These are phyloP conservation scores for Tetrax tetrax DNA, from an alignment of 2,113 vertebrate species.

Conservation along the genomic window DNA sequence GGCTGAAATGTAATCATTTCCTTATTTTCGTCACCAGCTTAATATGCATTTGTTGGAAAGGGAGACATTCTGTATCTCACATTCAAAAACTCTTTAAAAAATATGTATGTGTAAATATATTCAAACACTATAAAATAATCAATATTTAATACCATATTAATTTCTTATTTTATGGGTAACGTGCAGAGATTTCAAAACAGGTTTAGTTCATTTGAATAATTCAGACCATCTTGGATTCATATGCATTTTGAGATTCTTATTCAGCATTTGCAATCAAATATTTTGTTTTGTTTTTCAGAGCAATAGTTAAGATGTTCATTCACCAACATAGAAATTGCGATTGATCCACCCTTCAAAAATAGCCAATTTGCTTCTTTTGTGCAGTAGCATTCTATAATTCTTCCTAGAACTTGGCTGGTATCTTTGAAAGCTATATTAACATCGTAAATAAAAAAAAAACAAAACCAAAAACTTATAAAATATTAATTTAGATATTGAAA, in stretches of 20 bases:
- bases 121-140: not conserved
- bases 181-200: not conserved
- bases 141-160: not conserved
- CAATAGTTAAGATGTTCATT: not conserved
- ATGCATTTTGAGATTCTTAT: not conserved
- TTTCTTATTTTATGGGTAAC: not conserved
- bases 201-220: not conserved
- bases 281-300: not conserved
- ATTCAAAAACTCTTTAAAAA: not conserved
- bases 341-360: not conserved
- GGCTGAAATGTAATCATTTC: rapidly evolving
- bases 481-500: not conserved
- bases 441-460: not conserved
- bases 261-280: not conserved
- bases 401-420: not conserved
- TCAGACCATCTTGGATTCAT: not conserved
- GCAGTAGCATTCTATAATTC: not conserved
- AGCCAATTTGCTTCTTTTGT: not conserved
- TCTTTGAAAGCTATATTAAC: not conserved
- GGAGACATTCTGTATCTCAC: not conserved
- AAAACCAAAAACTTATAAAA: not conserved
- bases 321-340: not conserved
- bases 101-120: not conserved
- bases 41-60: not conserved
- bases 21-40: not conserved